These are phyloP conservation scores for Etheostoma cragini DNA, from an alignment of 2,113 vertebrate genomes.

Conservation along the genomic window DNA sequence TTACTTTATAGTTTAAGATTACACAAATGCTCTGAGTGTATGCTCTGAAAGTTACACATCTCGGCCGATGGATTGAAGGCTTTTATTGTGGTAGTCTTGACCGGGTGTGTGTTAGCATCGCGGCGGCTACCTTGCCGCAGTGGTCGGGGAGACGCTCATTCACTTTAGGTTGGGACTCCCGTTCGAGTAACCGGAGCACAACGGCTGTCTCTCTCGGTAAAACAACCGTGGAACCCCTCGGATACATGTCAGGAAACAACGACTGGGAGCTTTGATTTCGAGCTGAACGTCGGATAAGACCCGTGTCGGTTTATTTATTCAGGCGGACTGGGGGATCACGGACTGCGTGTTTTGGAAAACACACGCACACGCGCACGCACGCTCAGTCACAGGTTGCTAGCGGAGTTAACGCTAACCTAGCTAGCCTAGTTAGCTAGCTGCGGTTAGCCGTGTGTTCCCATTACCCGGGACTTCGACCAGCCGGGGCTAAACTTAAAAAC, in stretches of 20 bases:
- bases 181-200: constrained; percentile 12
- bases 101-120: constrained; percentile 7
- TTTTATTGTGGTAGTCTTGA: constrained; percentile 29
- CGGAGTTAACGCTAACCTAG: constrained; percentile 51
- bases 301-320: not conserved
- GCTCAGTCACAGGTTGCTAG: constrained; percentile 66
- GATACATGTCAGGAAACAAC: not conserved
- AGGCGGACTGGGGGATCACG: not conserved
- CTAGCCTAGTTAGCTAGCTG: constrained; percentile 59
- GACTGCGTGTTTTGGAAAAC: constrained; percentile 31
- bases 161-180: constrained; percentile 47
- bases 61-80: too few relatives aligned
- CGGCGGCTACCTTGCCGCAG: not conserved
- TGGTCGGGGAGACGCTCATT: constrained; percentile 5
- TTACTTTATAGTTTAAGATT: too few relatives aligned
- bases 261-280: fast-evolving
- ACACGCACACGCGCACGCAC: too few relatives aligned
- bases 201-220: not conserved
- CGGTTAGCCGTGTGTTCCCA: constrained; percentile 3
- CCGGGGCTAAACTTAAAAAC: not conserved
- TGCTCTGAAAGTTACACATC: too few relatives aligned
- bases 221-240: constrained; percentile 15
- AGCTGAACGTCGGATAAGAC: not conserved
- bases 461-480: not conserved
- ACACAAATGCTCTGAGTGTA: too few relatives aligned